phyloP scores from a whole-genome alignment of 1,140 invertebrate species.

The Periplaneta americana region DNA sequence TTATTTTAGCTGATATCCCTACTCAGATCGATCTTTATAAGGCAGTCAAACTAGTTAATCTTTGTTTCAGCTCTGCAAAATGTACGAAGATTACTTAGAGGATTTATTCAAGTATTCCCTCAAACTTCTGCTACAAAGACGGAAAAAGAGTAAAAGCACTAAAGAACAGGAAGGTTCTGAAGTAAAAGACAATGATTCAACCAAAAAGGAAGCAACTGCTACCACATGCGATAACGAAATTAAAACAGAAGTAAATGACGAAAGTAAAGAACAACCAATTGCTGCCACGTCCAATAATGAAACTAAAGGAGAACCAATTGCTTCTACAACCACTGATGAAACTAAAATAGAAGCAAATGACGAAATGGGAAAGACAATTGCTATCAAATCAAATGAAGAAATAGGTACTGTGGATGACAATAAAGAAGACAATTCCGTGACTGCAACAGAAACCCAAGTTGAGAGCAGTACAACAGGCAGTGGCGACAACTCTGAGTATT shows the following conservation, averaged over 20 bases:
- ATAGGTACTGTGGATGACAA: too few species aligned
- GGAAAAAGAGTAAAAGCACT: not conserved
- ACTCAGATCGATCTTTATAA: too few species aligned
- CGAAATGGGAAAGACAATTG: too few species aligned
- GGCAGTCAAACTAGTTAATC: too few species aligned
- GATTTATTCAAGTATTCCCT: constrained; percentile 12
- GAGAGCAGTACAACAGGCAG: not conserved
- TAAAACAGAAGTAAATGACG: too few species aligned
- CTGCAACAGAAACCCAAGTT: not conserved
- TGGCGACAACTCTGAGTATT: not conserved
- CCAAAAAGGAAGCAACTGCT: not conserved
- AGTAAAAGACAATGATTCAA: not conserved
- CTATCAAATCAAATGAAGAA: too few species aligned
- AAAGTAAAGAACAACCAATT: too few species aligned
- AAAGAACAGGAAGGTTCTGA: not conserved
- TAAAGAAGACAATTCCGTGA: not conserved
- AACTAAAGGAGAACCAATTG: too few species aligned
- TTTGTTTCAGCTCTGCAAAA: constrained; percentile 12
- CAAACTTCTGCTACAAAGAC: not conserved
- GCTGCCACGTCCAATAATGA: too few species aligned
- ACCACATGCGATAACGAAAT: not conserved
- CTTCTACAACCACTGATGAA: too few species aligned
- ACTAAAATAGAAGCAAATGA: too few species aligned
- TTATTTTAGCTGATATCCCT: too few species aligned
- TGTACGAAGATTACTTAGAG: constrained; percentile 15